Evolutionary conservation across 92 coral and sea anemone genomes (phyloP), one percentile per base, ranked within the genome.

Genomic region (Meandrina meandrites): DNA sequence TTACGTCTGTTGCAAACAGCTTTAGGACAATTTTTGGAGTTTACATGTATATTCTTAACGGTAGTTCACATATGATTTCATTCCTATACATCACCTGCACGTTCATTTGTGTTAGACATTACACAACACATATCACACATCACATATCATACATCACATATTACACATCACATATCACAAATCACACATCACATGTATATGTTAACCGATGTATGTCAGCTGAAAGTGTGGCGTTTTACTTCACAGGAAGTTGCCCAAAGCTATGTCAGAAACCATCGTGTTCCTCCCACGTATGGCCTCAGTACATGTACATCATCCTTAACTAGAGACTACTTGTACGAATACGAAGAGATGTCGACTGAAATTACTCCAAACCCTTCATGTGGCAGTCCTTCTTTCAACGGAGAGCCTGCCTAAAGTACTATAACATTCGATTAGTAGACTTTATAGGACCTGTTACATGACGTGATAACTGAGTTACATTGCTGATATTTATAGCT

Each of bases 241-340:
- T 53, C 22, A 27, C 81, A 93, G 96, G 90, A 84, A 62, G 90
- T 91, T 34, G 89, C 93, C 32, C 87, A 85, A 35, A 80, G 82
- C 21, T 93, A 93, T 88, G 89, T 93, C 50, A 79, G 94, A 53
- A 93, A 88, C 80, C 86, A 89, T 71, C 71, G 87, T 10, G 35
- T 89, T 16, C 96, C 96, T 2, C 82, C 90, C 28, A 71, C 82
- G 19, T 86, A 88, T 51, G 93, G 93, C 66, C 76, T 89, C 75
- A 93, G 96, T 79, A 86, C 91, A 24, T 80, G 96, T 79, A 86
- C 91, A 24, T 80, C 76, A 28, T 56, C 75, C 34, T 77, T 37
- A 31, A 62, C 62, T 50, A 77, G 64, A 14, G 83, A 48, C 13
- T 77, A 76, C 22, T 32, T 51, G 16, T 45, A 85, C 76, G 82